phyloP scores from a whole-genome alignment of 2,113 vertebrate species.

The Saguinus imperator region DNA sequence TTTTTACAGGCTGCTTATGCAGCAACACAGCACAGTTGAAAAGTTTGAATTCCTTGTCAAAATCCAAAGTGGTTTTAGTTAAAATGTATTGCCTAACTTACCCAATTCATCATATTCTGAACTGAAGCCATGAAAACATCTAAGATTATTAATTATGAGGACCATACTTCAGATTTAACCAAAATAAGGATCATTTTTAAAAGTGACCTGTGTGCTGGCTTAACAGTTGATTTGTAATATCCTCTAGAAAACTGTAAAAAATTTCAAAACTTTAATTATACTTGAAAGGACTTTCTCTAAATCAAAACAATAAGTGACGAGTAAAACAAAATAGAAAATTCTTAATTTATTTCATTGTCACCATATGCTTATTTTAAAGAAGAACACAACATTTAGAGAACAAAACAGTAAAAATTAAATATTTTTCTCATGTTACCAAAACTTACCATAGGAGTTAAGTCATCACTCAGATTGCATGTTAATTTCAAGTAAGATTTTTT shows the following conservation, averaged over 20 bases:
- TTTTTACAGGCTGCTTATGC: conserved; percentile 31
- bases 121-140: conserved; percentile 45
- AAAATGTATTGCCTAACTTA: conserved; percentile 50
- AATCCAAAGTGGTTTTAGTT: conserved; percentile 45
- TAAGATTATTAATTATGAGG: conserved; percentile 51
- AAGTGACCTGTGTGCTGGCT: neutral
- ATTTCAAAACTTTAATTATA: conserved; percentile 41
- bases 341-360: neutral
- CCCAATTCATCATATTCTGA: conserved; percentile 43
- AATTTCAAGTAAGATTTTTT: neutral
- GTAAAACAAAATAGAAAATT: conserved; percentile 10
- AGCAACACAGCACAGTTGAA: conserved; percentile 7
- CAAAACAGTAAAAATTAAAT: conserved; percentile 43
- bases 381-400: neutral
- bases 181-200: conserved; percentile 22
- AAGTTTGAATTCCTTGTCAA: conserved; percentile 60
- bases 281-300: neutral
- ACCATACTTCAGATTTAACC: conserved; percentile 5
- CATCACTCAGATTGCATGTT: neutral
- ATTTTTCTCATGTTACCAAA: neutral
- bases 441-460: conserved; percentile 22
- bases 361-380: conserved; percentile 53
- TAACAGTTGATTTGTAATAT: neutral
- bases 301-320: conserved; percentile 43
- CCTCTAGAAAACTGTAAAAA: conserved; percentile 15